Evolutionary conservation across 2,888 invertebrate species (phyloP).

Genomic region (Metellina segmentata): DNA sequence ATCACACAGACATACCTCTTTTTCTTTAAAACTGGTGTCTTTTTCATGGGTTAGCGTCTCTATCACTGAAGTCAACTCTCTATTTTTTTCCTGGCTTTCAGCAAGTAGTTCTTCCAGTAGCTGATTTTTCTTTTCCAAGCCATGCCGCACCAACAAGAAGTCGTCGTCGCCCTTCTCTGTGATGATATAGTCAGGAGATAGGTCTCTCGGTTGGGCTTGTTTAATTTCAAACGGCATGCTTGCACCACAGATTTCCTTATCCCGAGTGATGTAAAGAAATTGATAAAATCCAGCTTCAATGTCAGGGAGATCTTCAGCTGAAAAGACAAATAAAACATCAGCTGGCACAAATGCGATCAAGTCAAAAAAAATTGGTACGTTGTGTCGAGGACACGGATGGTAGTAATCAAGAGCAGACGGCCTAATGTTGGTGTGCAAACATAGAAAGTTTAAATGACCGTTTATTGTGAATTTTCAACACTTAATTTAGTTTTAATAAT

Average conservation of each 20-base stretch:
- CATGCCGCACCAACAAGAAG: constrained; percentile 48
- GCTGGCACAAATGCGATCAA: too few relatives aligned
- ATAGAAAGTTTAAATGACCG: too few relatives aligned
- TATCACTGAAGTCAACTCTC: neutral
- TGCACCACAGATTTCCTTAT: constrained; percentile 68
- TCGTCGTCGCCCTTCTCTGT: constrained; percentile 52
- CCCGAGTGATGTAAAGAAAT: constrained; percentile 62
- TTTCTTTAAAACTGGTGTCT: neutral
- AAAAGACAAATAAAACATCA: neutral
- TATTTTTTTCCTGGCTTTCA: neutral
- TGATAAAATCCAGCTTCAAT: constrained; percentile 63
- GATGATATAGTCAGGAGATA: constrained; percentile 23
- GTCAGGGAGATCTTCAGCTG: constrained; percentile 46
- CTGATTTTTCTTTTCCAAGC: constrained; percentile 34
- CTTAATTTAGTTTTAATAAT: too few relatives aligned
- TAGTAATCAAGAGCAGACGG: too few relatives aligned
- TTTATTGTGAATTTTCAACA: too few relatives aligned
- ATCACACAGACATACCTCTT: neutral
- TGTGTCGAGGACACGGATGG: too few relatives aligned
- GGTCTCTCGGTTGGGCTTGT: too few relatives aligned
- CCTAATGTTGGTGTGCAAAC: too few relatives aligned
- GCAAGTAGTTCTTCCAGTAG: neutral
- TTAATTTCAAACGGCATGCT: constrained; percentile 60
- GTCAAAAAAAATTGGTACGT: too few relatives aligned
- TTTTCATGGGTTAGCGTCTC: neutral